Evolutionary conservation across 2,113 vertebrate genomes (phyloP).

Genomic region (Lichenostomus cassidix): DNA sequence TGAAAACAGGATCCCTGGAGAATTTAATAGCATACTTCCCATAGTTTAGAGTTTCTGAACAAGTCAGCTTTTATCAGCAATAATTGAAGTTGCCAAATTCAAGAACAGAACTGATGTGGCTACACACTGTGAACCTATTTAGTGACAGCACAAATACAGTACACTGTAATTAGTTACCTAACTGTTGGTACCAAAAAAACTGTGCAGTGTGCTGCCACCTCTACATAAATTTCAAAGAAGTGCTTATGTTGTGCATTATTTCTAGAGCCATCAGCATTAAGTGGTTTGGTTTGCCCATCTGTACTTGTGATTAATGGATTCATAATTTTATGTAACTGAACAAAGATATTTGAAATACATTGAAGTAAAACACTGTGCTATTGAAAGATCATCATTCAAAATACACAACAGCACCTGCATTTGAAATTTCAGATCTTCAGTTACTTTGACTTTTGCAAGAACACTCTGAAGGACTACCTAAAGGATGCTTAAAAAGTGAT

Average conservation of each 20-base stretch:
- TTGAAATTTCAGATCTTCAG: constrained; percentile 42
- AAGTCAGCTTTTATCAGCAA: constrained; percentile 54
- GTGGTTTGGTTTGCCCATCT: constrained; percentile 19
- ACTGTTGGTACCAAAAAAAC: not conserved
- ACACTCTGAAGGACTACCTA: not conserved
- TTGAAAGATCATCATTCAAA: not conserved
- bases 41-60: constrained; percentile 37
- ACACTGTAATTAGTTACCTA: constrained; percentile 41
- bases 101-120: constrained; percentile 57
- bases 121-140: constrained; percentile 42
- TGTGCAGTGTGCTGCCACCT: not conserved
- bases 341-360: not conserved
- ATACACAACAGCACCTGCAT: not conserved
- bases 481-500: not conserved
- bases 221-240: not conserved
- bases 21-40: constrained; percentile 38
- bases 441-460: not conserved
- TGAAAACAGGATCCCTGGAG: constrained; percentile 48
- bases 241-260: not conserved
- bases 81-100: constrained; percentile 58
- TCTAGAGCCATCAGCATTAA: not conserved
- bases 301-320: not conserved
- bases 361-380: not conserved
- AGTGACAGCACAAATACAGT: constrained; percentile 20
- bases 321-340: not conserved